Evolutionary conservation across 2,888 invertebrate genomes (phyloP), one percentile per base, ranked within the genome.

Genomic region (Thecophora atra): DNA sequence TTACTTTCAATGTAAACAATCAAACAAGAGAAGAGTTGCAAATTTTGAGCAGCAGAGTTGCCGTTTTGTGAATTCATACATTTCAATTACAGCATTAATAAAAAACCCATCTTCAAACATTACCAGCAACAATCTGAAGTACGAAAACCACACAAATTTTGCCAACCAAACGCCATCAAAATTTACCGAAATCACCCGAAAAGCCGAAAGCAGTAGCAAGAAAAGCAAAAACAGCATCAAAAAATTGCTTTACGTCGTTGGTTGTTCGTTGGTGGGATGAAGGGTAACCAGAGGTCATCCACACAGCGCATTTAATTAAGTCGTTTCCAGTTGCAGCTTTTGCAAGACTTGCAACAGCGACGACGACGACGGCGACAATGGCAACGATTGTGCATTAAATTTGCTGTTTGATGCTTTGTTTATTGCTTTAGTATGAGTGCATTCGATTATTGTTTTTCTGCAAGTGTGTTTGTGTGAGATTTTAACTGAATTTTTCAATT

Each of bases 281-380:
- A 26, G 30, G 21, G 19, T 42, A 42, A 2, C 11, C 63, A 44
- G 21, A 47, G 47, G 47, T 47, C 47, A 47, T n/a, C 47, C 52
- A 11, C 21, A 54, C 15, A 30, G 62, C 52, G 52, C 8, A 72
- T 72, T 72, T 42, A 71, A 72, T 72, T 47, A 72, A 72, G 72
- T 67, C 67, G 62, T 66, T 71, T 71, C 30, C 71, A 66, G 30
- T 56, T 65, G 66, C 60, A 51, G 60, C 28, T 58, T 19, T 66
- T 51, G 62, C 44, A 56, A 24, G n/a, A 68, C 68, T 58, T 68
- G 30, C 68, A 17, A 51, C 47, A 42, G 24, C 64, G 44, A 42
- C 42, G 24, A 8, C 44, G 37, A 24, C 44, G 42, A 44, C 42
- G 56, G 30, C 68, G 24, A 0, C 37, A 11, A 37, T 11, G 37